phyloP scores from a whole-genome alignment of 2,888 invertebrate species.

The Trichogramma evanescens region DNA sequence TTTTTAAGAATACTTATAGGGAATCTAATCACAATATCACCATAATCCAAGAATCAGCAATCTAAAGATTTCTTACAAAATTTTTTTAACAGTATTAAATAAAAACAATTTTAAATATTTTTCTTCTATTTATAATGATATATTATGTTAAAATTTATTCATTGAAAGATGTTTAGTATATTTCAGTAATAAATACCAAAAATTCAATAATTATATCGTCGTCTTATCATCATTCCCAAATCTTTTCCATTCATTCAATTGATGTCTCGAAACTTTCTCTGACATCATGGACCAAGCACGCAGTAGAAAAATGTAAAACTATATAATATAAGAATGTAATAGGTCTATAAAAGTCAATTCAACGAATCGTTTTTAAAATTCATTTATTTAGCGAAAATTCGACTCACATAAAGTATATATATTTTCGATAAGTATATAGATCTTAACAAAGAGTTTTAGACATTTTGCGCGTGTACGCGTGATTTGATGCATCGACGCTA shows the following conservation, averaged over 20 bases:
- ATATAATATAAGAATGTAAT: not conserved
- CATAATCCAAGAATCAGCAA: conserved; percentile 18
- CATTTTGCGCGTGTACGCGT: conserved; percentile 9
- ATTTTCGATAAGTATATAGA: conserved; percentile 6
- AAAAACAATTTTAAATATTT: conserved; percentile 19
- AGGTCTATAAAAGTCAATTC: not conserved
- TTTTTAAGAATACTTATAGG: conserved; percentile 19
- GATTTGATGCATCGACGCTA: too few species aligned
- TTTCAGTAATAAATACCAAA: conserved; percentile 25
- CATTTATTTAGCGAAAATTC: conserved; percentile 21
- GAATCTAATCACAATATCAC: conserved; percentile 21
- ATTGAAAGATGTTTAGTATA: conserved; percentile 23
- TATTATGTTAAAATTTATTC: conserved; percentile 22
- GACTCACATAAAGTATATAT: conserved; percentile 18
- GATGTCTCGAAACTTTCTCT: not conserved
- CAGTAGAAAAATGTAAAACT: not conserved
- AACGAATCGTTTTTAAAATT: conserved; percentile 15
- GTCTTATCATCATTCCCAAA: not conserved
- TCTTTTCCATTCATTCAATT: not conserved
- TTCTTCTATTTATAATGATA: conserved; percentile 19
- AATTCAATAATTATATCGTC: conserved; percentile 13
- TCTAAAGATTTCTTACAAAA: conserved; percentile 19
- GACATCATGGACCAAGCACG: not conserved
- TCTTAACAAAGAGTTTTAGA: conserved; percentile 16
- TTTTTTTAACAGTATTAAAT: conserved; percentile 24